Evolutionary conservation across 2,113 vertebrate species (phyloP).

Genomic region (Okapia johnstoni): DNA sequence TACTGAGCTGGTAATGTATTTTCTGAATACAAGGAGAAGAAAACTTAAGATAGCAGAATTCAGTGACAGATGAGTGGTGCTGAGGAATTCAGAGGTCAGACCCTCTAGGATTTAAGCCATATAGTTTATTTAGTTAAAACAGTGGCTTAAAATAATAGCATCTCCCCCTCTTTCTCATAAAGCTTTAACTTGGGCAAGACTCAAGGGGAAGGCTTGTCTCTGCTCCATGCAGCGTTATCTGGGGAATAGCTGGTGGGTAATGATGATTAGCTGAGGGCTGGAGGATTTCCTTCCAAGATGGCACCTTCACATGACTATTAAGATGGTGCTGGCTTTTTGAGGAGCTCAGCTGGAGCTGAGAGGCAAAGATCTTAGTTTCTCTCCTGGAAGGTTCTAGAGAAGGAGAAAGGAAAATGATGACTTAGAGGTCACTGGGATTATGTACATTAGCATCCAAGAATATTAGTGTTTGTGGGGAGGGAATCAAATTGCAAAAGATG

Average conservation of each 20-base stretch:
- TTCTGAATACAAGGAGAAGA: neutral
- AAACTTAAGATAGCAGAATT: neutral
- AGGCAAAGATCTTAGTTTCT: neutral
- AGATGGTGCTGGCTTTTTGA: neutral
- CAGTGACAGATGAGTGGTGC: neutral
- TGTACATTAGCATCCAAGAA: neutral
- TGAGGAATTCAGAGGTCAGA: neutral
- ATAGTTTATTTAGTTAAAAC: neutral
- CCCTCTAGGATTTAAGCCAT: neutral
- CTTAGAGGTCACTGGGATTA: neutral
- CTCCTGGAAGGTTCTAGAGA: neutral
- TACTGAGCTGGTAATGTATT: neutral
- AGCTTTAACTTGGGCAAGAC: neutral
- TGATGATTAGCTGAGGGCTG: neutral
- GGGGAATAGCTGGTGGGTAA: neutral
- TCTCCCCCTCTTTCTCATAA: neutral
- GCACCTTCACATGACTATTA: neutral
- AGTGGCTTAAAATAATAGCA: neutral
- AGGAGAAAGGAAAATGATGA: neutral
- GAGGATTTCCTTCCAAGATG: neutral
- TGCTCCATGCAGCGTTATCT: neutral
- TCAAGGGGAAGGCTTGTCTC: neutral
- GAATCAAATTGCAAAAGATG: neutral
- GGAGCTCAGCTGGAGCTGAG: neutral
- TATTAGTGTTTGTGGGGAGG: neutral